phyloP scores from a whole-genome alignment of 2,888 invertebrate genomes.

The Lasioglossum lativentre region DNA sequence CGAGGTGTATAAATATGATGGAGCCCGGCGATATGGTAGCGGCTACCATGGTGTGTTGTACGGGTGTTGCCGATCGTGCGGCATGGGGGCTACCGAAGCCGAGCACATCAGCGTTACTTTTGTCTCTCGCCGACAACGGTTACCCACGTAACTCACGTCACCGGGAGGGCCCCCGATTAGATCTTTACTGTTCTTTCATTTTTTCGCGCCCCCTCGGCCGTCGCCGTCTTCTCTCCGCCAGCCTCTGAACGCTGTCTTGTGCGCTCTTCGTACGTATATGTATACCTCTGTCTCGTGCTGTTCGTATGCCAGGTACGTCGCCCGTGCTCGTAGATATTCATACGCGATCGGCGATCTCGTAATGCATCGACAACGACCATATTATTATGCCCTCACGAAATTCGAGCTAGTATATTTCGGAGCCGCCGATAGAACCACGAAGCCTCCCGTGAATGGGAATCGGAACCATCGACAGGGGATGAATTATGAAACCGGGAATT shows the following conservation, averaged over 20 bases:
- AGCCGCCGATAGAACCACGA: neutral
- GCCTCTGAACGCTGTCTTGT: neutral
- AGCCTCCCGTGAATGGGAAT: constrained; percentile 50
- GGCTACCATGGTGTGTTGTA: constrained; percentile 29
- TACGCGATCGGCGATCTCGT: constrained; percentile 65
- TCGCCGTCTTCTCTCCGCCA: neutral
- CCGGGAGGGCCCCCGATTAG: constrained; percentile 73
- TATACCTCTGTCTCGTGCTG: neutral
- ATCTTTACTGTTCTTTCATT: constrained; percentile 70
- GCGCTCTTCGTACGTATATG: too few species aligned
- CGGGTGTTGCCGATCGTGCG: constrained; percentile 72
- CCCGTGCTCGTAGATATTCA: constrained; percentile 64
- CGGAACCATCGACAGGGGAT: constrained; percentile 37
- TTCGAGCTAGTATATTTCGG: constrained; percentile 53
- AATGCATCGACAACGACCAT: constrained; percentile 58
- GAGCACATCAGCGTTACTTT: constrained; percentile 63
- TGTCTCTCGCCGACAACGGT: constrained; percentile 75
- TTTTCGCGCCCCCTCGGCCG: constrained; percentile 18
- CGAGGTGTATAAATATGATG: constrained; percentile 79
- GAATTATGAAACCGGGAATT: constrained; percentile 36
- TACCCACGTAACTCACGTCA: constrained; percentile 80
- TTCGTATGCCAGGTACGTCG: constrained; percentile 47
- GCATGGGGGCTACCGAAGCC: constrained; percentile 66
- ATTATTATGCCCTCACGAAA: constrained; percentile 41
- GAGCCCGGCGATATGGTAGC: constrained; percentile 71